Percentiles rank a stretch among this genome's conserved stretches.
Evolutionary conservation across 2,888 invertebrate species (phyloP).

Genomic region (Petrophora chlorosata): DNA sequence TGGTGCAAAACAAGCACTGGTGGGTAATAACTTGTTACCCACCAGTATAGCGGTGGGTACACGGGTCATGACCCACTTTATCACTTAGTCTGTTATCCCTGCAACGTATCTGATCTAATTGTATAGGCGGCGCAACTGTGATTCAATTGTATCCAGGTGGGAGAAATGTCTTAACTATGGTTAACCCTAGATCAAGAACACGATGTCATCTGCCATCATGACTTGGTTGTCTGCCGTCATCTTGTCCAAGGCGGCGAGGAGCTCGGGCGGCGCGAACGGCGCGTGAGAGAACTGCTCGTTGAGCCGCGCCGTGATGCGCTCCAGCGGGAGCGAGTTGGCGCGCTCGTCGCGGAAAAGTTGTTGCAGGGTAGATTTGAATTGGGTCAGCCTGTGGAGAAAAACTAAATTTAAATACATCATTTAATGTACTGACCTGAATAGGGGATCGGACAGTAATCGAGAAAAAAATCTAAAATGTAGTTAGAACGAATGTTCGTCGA

Average conservation of each 20-base stretch:
- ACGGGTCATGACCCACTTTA: too few species aligned
- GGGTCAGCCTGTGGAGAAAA: conserved; percentile 71
- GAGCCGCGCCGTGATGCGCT: conserved; percentile 86
- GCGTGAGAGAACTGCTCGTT: conserved; percentile 84
- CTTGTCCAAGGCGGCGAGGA: conserved; percentile 89
- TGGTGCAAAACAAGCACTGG: too few species aligned
- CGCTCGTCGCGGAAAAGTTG: conserved; percentile 91
- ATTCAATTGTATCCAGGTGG: conserved; percentile 13
- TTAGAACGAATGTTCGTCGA: too few species aligned
- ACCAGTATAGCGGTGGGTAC: too few species aligned
- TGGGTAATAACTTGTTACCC: too few species aligned
- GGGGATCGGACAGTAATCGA: too few species aligned
- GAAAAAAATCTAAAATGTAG: too few species aligned
- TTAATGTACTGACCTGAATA: neutral
- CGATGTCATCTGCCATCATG: conserved; percentile 93
- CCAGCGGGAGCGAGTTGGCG: conserved; percentile 88
- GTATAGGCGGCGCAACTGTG: conserved; percentile 17
- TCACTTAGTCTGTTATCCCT: too few species aligned
- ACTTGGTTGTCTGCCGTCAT: conserved; percentile 97
- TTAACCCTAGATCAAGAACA: conserved; percentile 88
- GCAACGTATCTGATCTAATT: too few species aligned
- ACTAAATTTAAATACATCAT: neutral
- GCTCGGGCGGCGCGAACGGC: conserved; percentile 87
- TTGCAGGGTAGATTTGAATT: conserved; percentile 89
- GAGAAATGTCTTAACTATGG: too few species aligned